A percentile compares a stretch with the other conserved stretches of the same genome.
Conservation (phyloP, 2,797 vertebrate species). For the Podargus strigoides region DNA sequence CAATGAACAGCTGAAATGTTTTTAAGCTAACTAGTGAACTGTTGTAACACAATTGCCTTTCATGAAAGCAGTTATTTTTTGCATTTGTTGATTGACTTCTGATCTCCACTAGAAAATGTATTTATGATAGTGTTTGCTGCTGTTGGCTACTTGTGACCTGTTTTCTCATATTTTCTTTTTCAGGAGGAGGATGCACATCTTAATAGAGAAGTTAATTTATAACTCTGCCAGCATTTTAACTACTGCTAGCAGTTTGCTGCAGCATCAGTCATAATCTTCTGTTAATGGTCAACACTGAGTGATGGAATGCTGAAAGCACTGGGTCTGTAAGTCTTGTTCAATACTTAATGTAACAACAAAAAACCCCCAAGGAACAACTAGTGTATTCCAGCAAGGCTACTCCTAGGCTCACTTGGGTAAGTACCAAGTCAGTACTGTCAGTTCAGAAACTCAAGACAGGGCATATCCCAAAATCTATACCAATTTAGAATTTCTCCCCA, state of each 20-base stretch:
- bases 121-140: background rate
- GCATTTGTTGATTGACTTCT: background rate
- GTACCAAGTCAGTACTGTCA: background rate
- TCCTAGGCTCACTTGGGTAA: background rate
- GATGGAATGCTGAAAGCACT: background rate
- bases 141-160: constrained; percentile 28
- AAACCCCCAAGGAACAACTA: background rate
- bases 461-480: background rate
- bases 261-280: background rate
- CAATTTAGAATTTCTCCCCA: background rate
- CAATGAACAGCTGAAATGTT: background rate
- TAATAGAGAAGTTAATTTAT: background rate
- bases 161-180: background rate
- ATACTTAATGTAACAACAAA: background rate
- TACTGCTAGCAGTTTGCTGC: background rate
- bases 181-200: background rate
- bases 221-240: background rate
- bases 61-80: constrained; percentile 15
- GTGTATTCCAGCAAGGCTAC: background rate
- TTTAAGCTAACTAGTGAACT: background rate
- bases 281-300: background rate
- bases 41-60: constrained; percentile 20
- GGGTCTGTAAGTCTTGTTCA: background rate
- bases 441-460: background rate
- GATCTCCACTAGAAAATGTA: background rate